A percentile compares a stretch with the other conserved stretches of the same genome.
These are phyloP conservation scores for Condylostylus longicornis DNA, from an alignment of 1,140 invertebrate genomes.

Conservation along the genomic window DNA sequence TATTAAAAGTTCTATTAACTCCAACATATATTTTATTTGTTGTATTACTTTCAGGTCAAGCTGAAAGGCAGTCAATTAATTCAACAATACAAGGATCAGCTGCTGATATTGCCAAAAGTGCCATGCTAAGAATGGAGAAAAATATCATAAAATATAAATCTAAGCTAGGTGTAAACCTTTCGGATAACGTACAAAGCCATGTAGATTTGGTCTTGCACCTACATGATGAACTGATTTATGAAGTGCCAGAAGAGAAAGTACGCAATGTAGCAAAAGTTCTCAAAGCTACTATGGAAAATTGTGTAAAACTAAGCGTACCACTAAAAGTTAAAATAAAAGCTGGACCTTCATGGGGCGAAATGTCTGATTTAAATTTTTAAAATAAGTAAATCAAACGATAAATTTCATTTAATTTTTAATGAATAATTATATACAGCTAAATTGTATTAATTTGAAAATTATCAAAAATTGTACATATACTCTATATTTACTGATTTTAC, in stretches of 20 bases:
- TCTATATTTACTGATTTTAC: too few species aligned
- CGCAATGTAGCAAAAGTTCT: constrained; percentile 47
- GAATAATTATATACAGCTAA: too few species aligned
- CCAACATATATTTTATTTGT: neutral
- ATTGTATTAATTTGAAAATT: too few species aligned
- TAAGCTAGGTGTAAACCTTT: constrained; percentile 26
- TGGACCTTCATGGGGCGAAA: constrained; percentile 65
- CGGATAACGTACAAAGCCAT: constrained; percentile 9
- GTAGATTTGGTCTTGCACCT: constrained; percentile 65
- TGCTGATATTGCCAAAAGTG: constrained; percentile 83
- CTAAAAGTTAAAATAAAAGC: constrained; percentile 75
- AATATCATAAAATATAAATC: constrained; percentile 26
- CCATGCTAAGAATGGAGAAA: constrained; percentile 67
- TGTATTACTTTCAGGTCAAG: constrained; percentile 43
- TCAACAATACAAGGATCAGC: constrained; percentile 91
- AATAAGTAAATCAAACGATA: too few species aligned
- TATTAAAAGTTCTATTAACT: constrained; percentile 5
- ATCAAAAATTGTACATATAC: too few species aligned
- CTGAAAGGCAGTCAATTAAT: constrained; percentile 92
- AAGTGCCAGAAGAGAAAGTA: constrained; percentile 53
- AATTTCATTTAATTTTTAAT: too few species aligned
- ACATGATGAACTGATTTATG: constrained; percentile 93
- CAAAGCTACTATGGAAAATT: constrained; percentile 65
- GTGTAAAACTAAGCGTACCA: constrained; percentile 53
- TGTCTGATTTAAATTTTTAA: constrained; percentile 35